Base-by-base conservation (phyloP, 2,888 invertebrate species). In the Dendrolimus pini region DNA sequence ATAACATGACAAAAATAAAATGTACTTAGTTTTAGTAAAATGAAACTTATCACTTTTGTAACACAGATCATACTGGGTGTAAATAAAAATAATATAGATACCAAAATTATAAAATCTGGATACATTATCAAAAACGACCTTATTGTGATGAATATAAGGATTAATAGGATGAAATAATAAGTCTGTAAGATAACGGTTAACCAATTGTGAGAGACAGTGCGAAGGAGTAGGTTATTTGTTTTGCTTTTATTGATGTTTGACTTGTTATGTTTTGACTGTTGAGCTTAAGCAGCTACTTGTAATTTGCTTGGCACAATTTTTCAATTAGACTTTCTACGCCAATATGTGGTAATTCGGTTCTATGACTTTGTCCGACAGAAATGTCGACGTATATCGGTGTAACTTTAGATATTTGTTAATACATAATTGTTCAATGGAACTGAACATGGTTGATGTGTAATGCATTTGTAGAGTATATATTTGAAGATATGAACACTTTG, bases 211-310 rank as follows among this genome's bases (percentile, higher is more conserved):
- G 56, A 59, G 70, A 65, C 68, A 65, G 61, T 64, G 62, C 64
- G 58, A 61, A 59, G 14, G 54, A 57, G 54, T 60, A 61, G 60
- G 64, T 65, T 67, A 65, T 71, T 71, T 68, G 65, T 67, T 66
- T 69, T 66, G 64, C 57, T 66, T 70, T 71, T 68, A 70, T 71
- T 71, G 62, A 58, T 59, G 60, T 57, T 57, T 56, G 61, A 62
- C 58, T 60, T 63, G 56, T 56, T 53, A 55, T 61, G 58, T 61
- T 64, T 63, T 61, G 58, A 59, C 62, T 60, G 60, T 47, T 47
- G 47, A 41, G 52, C 53, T 55, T n/a, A 55, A 47, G 47, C 47
- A 47, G 47, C 47, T 47, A 47, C 47, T 47, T 47, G 47, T 47
- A 47, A 47, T 47, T 47, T 47, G 9, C 12, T 47, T 9, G 47